These are phyloP conservation scores for Chrysopa pallens DNA, from an alignment of 1,140 invertebrate species.

Conservation along the genomic window DNA sequence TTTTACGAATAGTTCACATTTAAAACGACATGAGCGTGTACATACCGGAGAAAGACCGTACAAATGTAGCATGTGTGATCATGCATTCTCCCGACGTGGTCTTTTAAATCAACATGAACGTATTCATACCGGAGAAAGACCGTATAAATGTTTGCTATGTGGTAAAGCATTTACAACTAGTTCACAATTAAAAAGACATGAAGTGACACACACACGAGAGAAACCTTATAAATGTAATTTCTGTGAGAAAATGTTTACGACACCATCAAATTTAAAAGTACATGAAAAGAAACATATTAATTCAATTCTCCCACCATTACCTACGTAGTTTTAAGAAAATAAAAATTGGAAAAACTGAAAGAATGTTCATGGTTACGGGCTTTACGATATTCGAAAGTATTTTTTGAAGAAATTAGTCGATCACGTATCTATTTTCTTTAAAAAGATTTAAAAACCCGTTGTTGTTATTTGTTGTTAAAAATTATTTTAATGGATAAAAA, in stretches of 20 bases:
- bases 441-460: too few species aligned
- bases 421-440: too few species aligned
- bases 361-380: too few species aligned
- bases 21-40: constrained; percentile 51
- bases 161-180: constrained; percentile 39
- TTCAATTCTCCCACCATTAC: too few species aligned
- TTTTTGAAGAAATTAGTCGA: too few species aligned
- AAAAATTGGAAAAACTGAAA: too few species aligned
- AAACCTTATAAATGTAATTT: constrained; percentile 43
- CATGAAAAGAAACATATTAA: too few species aligned
- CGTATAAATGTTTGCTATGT: constrained; percentile 45
- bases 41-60: constrained; percentile 46
- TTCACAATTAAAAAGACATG: constrained; percentile 37
- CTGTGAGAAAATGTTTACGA: constrained; percentile 39
- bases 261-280: constrained; percentile 17
- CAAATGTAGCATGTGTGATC: constrained; percentile 40
- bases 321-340: too few species aligned
- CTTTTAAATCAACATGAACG: constrained; percentile 48
- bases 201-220: constrained; percentile 32
- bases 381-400: too few species aligned
- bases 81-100: constrained; percentile 41
- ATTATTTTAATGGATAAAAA: too few species aligned
- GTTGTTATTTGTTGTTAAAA: too few species aligned
- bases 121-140: constrained; percentile 41
- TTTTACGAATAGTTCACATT: constrained; percentile 45